phyloP scores from a whole-genome alignment of 2,888 invertebrate genomes.

The Agrotis exclamationis region DNA sequence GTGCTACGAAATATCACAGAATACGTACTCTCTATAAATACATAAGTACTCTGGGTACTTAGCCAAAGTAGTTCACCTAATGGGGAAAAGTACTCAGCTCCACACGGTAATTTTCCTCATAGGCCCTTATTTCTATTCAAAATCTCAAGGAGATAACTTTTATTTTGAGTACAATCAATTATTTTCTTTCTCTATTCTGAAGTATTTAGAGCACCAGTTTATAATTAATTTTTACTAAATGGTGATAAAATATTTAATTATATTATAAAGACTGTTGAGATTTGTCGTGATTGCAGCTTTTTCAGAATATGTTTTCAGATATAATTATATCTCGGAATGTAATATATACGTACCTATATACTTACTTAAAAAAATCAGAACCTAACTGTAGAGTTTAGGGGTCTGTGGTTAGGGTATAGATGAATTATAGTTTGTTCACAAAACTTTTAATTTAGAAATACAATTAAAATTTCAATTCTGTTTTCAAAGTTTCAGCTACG shows the following conservation, averaged over 20 bases:
- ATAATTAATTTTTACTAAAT: background rate
- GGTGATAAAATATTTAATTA: background rate
- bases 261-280: background rate
- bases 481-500: constrained; percentile 4
- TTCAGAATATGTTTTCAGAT: background rate
- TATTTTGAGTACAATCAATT: background rate
- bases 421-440: constrained; percentile 6
- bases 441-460: constrained; percentile 6
- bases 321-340: background rate
- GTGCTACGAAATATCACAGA: constrained; percentile 9
- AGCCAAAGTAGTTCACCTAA: constrained; percentile 26
- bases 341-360: too few species aligned
- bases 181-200: constrained; percentile 12
- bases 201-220: background rate
- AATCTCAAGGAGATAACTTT: constrained; percentile 31
- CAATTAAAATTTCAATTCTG: background rate
- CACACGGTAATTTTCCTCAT: constrained; percentile 30
- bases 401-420: background rate
- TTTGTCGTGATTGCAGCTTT: background rate
- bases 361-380: background rate
- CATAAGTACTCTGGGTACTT: constrained; percentile 25
- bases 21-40: constrained; percentile 11
- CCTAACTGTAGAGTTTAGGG: too few species aligned
- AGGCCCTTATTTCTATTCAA: constrained; percentile 22
- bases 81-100: constrained; percentile 28